Evolutionary conservation across 1,140 invertebrate genomes (phyloP).

Genomic region (Vanessa atalanta): DNA sequence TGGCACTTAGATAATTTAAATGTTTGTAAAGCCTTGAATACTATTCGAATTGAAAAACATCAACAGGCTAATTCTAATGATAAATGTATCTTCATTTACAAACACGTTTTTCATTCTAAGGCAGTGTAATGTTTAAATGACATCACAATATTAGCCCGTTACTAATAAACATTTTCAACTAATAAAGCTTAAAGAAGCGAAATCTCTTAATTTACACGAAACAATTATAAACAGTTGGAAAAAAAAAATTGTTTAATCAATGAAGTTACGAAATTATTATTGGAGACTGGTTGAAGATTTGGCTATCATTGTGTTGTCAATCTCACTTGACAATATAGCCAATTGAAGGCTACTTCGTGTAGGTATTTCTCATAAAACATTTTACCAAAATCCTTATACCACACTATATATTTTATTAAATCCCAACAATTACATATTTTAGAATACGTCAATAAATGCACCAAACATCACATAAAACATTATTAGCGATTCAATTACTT

Average conservation of each 20-base stretch:
- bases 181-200: background rate
- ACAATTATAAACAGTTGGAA: background rate
- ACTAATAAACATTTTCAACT: background rate
- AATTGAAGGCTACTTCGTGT: slow-evolving; percentile 54
- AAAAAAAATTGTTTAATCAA: background rate
- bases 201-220: background rate
- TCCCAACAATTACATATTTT: slow-evolving; percentile 29
- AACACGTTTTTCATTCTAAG: slow-evolving; percentile 47
- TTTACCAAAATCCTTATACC: slow-evolving; percentile 14
- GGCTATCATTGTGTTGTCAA: slow-evolving; percentile 25
- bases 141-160: slow-evolving; percentile 6
- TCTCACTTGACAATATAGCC: slow-evolving; percentile 39
- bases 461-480: slow-evolving; percentile 35
- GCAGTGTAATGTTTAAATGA: slow-evolving; percentile 45
- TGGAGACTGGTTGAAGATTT: background rate
- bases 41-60: slow-evolving; percentile 44
- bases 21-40: slow-evolving; percentile 21
- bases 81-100: slow-evolving; percentile 42
- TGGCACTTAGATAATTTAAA: slow-evolving; percentile 4
- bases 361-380: slow-evolving; percentile 23
- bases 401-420: slow-evolving; percentile 27
- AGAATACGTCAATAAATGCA: slow-evolving; percentile 30
- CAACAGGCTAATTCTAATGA: slow-evolving; percentile 48
- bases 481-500: background rate
- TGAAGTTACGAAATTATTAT: background rate